These are phyloP conservation scores for Doryteuthis pealeii DNA, from an alignment of 1,140 invertebrate genomes.

Conservation along the genomic window DNA sequence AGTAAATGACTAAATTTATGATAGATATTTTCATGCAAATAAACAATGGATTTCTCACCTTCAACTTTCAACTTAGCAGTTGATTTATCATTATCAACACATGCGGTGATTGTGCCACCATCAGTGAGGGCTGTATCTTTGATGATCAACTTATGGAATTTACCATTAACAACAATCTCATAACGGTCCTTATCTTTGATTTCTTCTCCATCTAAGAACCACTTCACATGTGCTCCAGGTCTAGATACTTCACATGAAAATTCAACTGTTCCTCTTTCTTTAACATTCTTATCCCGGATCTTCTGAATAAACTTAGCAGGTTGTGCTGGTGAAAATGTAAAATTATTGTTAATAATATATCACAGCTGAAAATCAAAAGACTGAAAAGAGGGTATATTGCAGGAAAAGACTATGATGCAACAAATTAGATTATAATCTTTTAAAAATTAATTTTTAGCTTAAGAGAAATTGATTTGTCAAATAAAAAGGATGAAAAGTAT, in stretches of 20 bases:
- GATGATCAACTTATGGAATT: conserved; percentile 48
- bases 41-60: conserved; percentile 32
- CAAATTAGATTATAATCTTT: no score
- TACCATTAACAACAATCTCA: conserved; percentile 61
- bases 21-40: no score
- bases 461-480: no score
- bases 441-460: no score
- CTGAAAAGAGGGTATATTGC: neutral
- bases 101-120: conserved; percentile 47
- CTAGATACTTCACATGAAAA: conserved; percentile 55
- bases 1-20: no score
- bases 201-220: conserved; percentile 59
- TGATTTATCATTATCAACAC: conserved; percentile 48
- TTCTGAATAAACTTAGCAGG: conserved; percentile 50
- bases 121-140: conserved; percentile 48
- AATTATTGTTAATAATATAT: neutral
- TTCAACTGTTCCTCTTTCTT: conserved; percentile 68
- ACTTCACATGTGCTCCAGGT: conserved; percentile 58
- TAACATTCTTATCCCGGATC: conserved; percentile 61
- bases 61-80: conserved; percentile 47
- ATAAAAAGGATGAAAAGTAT: no score
- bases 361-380: neutral
- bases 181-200: conserved; percentile 70
- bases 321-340: conserved; percentile 31
- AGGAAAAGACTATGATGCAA: neutral